phyloP scores from a whole-genome alignment of 2,797 vertebrate genomes.

The Tapera naevia region DNA sequence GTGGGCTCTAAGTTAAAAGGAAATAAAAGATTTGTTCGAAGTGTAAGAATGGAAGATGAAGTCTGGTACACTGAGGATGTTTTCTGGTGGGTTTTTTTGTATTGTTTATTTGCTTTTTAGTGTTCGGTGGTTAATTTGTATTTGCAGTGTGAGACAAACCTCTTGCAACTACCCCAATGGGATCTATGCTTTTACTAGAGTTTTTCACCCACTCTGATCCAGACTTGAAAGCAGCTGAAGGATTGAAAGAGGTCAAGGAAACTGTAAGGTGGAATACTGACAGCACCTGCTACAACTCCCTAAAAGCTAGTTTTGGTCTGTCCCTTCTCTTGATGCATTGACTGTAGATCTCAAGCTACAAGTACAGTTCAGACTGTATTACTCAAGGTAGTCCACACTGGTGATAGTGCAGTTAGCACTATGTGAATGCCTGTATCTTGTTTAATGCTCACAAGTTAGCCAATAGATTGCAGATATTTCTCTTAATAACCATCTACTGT shows the following conservation, averaged over 20 bases:
- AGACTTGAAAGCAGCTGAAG: neutral
- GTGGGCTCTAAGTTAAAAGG: neutral
- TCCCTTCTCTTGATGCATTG: neutral
- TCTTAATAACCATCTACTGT: neutral
- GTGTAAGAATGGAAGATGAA: neutral
- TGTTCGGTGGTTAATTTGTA: too few species aligned
- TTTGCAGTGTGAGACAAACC: neutral
- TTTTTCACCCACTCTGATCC: neutral
- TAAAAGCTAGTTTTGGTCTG: rapidly evolving
- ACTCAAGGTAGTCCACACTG: neutral
- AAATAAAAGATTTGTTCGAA: neutral
- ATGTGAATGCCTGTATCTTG: neutral
- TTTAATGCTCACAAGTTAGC: neutral
- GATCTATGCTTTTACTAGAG: neutral
- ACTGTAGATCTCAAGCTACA: neutral
- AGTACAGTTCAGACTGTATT: neutral
- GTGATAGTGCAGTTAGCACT: neutral
- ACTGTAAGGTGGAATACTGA: neutral
- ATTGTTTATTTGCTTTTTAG: neutral
- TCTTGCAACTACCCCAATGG: neutral
- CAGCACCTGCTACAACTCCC: rapidly evolving
- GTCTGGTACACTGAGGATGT: neutral
- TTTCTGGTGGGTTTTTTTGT: neutral
- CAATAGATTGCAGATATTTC: neutral
- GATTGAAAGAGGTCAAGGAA: neutral